phyloP scores from a whole-genome alignment of 1,140 invertebrate species.

The Carposina sasakii region DNA sequence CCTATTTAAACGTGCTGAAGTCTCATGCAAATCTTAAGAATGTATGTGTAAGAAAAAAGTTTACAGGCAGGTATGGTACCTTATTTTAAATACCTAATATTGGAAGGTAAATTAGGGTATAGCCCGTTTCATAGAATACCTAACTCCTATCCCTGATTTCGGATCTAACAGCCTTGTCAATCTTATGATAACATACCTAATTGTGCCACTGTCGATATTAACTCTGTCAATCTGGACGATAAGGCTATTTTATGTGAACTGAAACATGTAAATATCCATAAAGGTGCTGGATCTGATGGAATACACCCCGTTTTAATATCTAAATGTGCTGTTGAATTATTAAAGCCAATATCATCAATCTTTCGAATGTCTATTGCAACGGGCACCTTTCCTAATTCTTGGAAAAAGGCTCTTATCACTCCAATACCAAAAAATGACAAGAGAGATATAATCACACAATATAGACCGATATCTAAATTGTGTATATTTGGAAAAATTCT shows the following conservation, averaged over 20 bases:
- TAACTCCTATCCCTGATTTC: too few species aligned
- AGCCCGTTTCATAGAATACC: too few species aligned
- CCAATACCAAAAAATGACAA: constrained; percentile 20
- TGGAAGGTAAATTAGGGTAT: too few species aligned
- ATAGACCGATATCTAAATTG: constrained; percentile 35
- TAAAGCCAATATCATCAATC: constrained; percentile 6
- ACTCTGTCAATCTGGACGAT: neutral
- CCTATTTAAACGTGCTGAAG: too few species aligned
- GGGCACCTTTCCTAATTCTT: constrained; percentile 12
- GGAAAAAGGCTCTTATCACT: constrained; percentile 18
- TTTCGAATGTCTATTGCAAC: neutral
- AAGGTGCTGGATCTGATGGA: constrained; percentile 10
- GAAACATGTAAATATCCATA: constrained; percentile 9
- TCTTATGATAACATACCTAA: too few species aligned
- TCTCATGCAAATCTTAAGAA: too few species aligned
- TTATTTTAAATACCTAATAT: too few species aligned
- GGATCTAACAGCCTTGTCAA: too few species aligned
- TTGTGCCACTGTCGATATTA: neutral
- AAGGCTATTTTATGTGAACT: neutral
- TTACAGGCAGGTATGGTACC: too few species aligned
- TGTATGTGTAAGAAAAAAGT: too few species aligned
- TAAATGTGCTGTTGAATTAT: neutral
- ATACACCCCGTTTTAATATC: constrained; percentile 3
- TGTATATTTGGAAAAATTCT: constrained; percentile 32
- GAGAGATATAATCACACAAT: constrained; percentile 4